Conservation (phyloP, 2,113 vertebrate genomes). For the Balaenoptera acutorostrata region DNA sequence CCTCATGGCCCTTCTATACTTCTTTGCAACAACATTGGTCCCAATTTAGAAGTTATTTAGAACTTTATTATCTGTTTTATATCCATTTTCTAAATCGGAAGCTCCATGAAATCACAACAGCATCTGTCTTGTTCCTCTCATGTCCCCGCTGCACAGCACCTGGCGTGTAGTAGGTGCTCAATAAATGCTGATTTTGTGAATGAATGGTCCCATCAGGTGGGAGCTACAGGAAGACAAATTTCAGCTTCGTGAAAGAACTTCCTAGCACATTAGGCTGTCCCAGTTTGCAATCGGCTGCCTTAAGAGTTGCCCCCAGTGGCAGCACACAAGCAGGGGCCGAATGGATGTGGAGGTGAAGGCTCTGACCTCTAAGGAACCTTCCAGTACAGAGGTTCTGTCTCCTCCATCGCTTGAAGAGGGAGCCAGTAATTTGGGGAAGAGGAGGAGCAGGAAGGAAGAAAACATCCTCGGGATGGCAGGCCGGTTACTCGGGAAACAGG, state of each 20-base stretch:
- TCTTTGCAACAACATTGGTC: not conserved
- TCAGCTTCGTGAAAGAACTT: not conserved
- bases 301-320: not conserved
- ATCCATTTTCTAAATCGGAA: not conserved
- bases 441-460: constrained; percentile 45
- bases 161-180: not conserved
- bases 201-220: not conserved
- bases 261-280: not conserved
- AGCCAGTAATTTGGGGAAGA: constrained; percentile 49
- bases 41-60: not conserved
- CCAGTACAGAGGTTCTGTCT: not conserved
- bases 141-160: not conserved
- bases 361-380: constrained; percentile 45
- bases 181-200: not conserved
- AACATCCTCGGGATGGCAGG: constrained; percentile 23
- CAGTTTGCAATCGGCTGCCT: not conserved
- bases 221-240: not conserved
- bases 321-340: not conserved
- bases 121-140: accelerated
- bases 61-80: not conserved
- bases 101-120: not conserved
- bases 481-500: constrained; percentile 50
- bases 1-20: not conserved
- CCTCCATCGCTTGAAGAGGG: not conserved
- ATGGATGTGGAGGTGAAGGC: not conserved